Conservation (phyloP, 2,888 invertebrate species). For the Eupithecia pulchellata region DNA sequence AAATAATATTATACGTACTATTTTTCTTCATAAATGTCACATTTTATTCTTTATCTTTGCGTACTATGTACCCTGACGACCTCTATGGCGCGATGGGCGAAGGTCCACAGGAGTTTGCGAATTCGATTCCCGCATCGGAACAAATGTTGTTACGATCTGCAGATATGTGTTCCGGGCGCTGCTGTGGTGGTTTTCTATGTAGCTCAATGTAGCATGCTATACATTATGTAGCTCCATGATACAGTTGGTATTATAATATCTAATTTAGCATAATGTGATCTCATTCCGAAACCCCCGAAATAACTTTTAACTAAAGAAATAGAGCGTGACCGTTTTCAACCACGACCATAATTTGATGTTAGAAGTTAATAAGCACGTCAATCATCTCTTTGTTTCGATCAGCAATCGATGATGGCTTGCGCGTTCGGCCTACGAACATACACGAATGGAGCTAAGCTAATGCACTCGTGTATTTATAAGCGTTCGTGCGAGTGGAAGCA, state of each 20-base stretch:
- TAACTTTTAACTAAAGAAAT: slow-evolving; percentile 59
- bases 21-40: no score
- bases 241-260: slow-evolving; percentile 53
- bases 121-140: no score
- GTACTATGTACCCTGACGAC: no score
- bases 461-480: slow-evolving; percentile 74
- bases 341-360: slow-evolving; percentile 44
- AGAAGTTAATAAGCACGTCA: slow-evolving; percentile 41
- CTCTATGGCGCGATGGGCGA: no score
- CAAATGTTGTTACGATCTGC: no score
- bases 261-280: slow-evolving; percentile 58
- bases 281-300: slow-evolving; percentile 45
- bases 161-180: no score
- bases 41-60: no score
- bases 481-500: slow-evolving; percentile 59
- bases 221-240: slow-evolving; percentile 44
- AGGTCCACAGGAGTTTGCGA: no score
- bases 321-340: slow-evolving; percentile 58
- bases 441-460: slow-evolving; percentile 78
- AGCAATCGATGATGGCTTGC: slow-evolving; percentile 46
- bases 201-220: no score
- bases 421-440: slow-evolving; percentile 54
- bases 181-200: no score
- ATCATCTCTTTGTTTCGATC: slow-evolving; percentile 47
- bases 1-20: no score